These are phyloP conservation scores for Sceloporus undulatus DNA, from an alignment of 2,113 vertebrate genomes.

Conservation along the genomic window DNA sequence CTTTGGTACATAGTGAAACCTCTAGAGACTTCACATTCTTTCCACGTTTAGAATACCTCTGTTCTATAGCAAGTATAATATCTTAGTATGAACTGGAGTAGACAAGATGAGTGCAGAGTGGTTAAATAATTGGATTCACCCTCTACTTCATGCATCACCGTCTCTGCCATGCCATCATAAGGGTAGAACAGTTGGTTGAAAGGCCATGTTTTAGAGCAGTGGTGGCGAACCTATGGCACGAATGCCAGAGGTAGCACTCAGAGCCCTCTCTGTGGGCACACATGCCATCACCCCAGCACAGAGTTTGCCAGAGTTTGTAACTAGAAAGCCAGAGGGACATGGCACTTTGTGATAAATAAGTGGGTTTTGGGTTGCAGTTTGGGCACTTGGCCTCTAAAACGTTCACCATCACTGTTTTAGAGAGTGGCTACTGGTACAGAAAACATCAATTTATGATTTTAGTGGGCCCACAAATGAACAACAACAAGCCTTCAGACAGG, in stretches of 20 bases:
- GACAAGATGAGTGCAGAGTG: neutral
- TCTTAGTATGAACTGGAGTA: neutral
- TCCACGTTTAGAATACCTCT: neutral
- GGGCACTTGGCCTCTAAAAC: no score
- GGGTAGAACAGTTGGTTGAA: neutral
- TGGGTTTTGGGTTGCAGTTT: no score
- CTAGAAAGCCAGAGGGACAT: no score
- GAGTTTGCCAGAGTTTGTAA: no score
- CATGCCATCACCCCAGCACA: no score
- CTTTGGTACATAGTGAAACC: neutral
- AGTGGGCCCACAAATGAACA: slow-evolving; percentile 55
- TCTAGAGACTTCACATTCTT: neutral
- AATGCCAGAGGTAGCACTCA: no score
- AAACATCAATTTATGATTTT: neutral
- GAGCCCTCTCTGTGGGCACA: no score
- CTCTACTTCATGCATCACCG: neutral
- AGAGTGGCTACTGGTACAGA: neutral
- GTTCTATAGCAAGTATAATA: neutral
- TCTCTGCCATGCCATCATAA: neutral
- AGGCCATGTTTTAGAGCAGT: neutral
- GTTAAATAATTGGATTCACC: neutral
- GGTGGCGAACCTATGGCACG: no score
- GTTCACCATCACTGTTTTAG: neutral
- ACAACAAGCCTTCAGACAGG: slow-evolving; percentile 58
- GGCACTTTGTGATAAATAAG: no score